phyloP scores from a whole-genome alignment of 2,888 invertebrate genomes.

The Lamellibrachia columna region DNA sequence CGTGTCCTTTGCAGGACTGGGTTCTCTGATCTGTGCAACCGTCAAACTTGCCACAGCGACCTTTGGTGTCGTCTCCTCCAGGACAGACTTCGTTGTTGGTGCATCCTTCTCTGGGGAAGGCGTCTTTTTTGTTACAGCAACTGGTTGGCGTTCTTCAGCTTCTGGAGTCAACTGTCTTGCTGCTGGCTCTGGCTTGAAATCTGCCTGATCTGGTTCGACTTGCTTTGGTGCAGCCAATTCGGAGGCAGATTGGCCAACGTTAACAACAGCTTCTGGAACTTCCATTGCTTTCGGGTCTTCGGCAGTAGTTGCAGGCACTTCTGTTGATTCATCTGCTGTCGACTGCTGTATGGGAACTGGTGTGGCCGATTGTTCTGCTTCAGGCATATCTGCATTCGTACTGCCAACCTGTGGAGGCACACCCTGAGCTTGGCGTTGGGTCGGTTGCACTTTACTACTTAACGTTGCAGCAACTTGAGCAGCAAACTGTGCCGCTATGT shows the following conservation, averaged over 20 bases:
- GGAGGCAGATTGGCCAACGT: not conserved
- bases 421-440: not conserved
- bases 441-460: constrained; percentile 13
- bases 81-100: not conserved
- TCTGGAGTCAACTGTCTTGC: not conserved
- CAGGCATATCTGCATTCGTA: not conserved
- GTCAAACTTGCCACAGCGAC: not conserved
- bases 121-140: constrained; percentile 19
- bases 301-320: constrained; percentile 20
- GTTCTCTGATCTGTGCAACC: not conserved
- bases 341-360: constrained; percentile 27
- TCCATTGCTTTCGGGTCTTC: not conserved
- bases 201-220: constrained; percentile 23
- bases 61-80: not conserved
- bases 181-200: not conserved
- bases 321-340: constrained; percentile 7
- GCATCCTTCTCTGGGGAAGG: not conserved
- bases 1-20: constrained; percentile 20
- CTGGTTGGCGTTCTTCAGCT: constrained; percentile 14
- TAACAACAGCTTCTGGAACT: not conserved
- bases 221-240: constrained; percentile 7
- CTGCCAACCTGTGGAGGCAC: not conserved
- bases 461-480: constrained; percentile 51
- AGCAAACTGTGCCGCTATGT: constrained; percentile 54
- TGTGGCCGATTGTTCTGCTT: not conserved